phyloP scores from a whole-genome alignment of 2,113 vertebrate genomes.

The Emberiza fucata region DNA sequence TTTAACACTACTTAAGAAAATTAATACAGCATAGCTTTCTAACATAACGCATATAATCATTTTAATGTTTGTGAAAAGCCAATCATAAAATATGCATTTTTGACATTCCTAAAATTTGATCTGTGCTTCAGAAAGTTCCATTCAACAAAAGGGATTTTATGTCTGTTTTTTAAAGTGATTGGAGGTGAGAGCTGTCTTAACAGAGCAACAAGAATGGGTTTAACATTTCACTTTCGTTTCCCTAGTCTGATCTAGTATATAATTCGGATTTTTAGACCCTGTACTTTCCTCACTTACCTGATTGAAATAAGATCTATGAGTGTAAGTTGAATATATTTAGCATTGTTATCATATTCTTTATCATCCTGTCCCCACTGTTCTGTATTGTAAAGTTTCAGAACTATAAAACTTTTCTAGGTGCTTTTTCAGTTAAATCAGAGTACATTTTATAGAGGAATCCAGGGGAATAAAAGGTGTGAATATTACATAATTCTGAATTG shows the following conservation, averaged over 20 bases:
- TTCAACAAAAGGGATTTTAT: background rate
- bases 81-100: too few species aligned
- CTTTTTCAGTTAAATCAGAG: background rate
- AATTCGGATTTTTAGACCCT: background rate
- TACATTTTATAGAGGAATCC: background rate
- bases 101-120: fast-evolving
- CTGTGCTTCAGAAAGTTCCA: background rate
- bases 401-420: background rate
- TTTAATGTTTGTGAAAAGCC: too few species aligned
- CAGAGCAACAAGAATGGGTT: background rate
- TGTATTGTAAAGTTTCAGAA: background rate
- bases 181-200: background rate
- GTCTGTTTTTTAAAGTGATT: background rate
- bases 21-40: too few species aligned
- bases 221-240: background rate
- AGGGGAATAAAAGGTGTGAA: background rate
- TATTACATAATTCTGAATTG: background rate
- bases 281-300: background rate
- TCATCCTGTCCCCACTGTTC: background rate
- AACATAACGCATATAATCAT: too few species aligned
- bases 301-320: background rate
- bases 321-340: background rate
- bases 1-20: too few species aligned
- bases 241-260: background rate
- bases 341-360: background rate